Base-by-base conservation (phyloP, 2,113 vertebrate genomes). In the Ptyas mucosa region DNA sequence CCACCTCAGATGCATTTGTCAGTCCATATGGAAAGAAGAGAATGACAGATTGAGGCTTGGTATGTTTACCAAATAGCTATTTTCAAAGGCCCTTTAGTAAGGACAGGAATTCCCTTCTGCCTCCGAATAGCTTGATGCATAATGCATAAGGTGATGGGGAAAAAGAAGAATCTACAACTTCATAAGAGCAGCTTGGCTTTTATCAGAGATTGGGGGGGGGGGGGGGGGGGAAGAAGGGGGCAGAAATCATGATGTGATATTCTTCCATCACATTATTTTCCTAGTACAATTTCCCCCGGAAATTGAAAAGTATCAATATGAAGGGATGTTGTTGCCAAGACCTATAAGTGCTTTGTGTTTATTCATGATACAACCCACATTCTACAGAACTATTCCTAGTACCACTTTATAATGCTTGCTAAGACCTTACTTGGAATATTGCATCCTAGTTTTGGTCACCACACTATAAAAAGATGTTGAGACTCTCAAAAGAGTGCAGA, bases 251-350 rank as follows among this genome's bases (percentile, higher is more conserved):
- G 97, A 98, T 97, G 97, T 97, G 97, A 97, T 97, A 96, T 98
- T 98, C 98, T 98, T 98, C 97, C 98, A 97, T 97, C 97, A 97
- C 97, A 97, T 97, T 98, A 98, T 97, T 98, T 98, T 98, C 97
- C 96, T 97, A 97, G 96, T 94, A 95, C 96, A 26, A 26, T 92
- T 96, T 97, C 97, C 96, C 96, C 97, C 92, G 88, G 96, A 97
- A 96, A 81, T 81, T 20, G 34, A 81, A 81, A 34, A 39, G 15
- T 6, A 97, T 96, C 90, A 93, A 95, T 93, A 96, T 97, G 97
- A 95, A 96, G 97, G 97, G 97, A 97, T 97, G 97, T 96, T 81
- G 0, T 89, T 69, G 61, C 61, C 91, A 57, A 94, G 58, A 94
- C 95, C 89, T 93, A 89, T 94, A 97, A 93, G 95, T 94, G 96